phyloP scores from a whole-genome alignment of 2,113 vertebrate genomes.

The Eonycteris spelaea region DNA sequence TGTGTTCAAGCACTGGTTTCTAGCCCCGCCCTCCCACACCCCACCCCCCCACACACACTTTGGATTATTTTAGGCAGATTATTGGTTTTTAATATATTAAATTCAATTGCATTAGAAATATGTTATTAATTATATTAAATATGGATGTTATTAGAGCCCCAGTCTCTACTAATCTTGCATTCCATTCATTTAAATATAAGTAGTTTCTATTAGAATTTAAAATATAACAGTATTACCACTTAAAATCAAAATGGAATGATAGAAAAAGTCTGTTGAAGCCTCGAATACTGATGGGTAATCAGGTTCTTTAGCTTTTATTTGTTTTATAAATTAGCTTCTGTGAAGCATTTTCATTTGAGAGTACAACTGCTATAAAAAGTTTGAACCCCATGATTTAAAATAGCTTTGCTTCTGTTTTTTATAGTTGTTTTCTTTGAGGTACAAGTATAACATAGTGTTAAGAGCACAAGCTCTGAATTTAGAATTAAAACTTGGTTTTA shows the following conservation, averaged over 20 bases:
- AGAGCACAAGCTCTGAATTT: not conserved
- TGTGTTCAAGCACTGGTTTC: not conserved
- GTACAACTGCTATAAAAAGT: not conserved
- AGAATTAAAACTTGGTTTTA: slow-evolving; percentile 4
- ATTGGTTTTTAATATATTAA: slow-evolving; percentile 5
- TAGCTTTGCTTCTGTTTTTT: not conserved
- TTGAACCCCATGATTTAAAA: not conserved
- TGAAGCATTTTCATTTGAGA: slow-evolving; percentile 19
- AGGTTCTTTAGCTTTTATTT: not conserved
- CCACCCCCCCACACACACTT: too few relatives aligned
- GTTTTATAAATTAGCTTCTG: not conserved
- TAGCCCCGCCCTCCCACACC: too few relatives aligned
- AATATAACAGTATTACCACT: not conserved
- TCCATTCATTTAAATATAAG: not conserved
- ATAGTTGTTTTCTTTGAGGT: slow-evolving; percentile 3
- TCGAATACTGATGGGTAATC: not conserved
- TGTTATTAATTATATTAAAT: not conserved
- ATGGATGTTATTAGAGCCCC: not conserved
- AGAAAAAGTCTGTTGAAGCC: not conserved
- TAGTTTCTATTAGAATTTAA: not conserved
- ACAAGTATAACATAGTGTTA: not conserved
- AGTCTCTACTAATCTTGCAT: not conserved
- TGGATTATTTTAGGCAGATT: not conserved
- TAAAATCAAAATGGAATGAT: not conserved
- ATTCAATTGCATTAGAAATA: slow-evolving; percentile 22